These are phyloP conservation scores for Aplidium turbinatum DNA, from an alignment of 23 tunicate species.

Conservation along the genomic window DNA sequence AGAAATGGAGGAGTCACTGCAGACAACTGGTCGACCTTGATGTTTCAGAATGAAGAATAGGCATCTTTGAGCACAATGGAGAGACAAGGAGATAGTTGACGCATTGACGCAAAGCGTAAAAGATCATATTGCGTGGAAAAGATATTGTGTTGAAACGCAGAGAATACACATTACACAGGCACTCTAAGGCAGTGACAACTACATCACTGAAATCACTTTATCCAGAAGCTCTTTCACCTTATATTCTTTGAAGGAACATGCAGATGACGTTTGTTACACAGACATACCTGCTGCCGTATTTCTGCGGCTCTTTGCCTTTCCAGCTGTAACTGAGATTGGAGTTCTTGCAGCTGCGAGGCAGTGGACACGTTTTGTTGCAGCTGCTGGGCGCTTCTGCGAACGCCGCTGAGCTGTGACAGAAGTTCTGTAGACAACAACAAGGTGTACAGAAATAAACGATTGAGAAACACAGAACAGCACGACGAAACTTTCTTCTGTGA, in stretches of 20 bases:
- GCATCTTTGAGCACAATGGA: too few species aligned
- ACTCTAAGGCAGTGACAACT: background rate
- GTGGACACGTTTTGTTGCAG: slow-evolving; percentile 69
- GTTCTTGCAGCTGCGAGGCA: slow-evolving; percentile 64
- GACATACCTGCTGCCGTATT: slow-evolving; percentile 68
- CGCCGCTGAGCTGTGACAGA: slow-evolving; percentile 86
- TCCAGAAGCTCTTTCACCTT: background rate
- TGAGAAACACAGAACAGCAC: too few species aligned
- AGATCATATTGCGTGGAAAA: background rate
- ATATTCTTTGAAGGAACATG: background rate
- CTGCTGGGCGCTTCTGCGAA: slow-evolving; percentile 77
- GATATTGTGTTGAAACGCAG: background rate
- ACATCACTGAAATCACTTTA: background rate
- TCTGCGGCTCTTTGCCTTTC: slow-evolving; percentile 80
- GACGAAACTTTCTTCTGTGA: too few species aligned
- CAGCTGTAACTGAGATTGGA: slow-evolving; percentile 69
- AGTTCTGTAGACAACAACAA: slow-evolving; percentile 42
- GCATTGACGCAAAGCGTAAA: too few species aligned
- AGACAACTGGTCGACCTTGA: too few species aligned
- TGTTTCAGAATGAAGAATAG: too few species aligned
- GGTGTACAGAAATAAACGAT: background rate
- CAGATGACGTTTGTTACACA: background rate
- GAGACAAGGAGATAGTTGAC: too few species aligned
- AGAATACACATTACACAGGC: background rate
- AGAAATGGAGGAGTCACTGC: too few species aligned